Conservation (phyloP, 2,113 vertebrate species). For the Hippolais icterina region DNA sequence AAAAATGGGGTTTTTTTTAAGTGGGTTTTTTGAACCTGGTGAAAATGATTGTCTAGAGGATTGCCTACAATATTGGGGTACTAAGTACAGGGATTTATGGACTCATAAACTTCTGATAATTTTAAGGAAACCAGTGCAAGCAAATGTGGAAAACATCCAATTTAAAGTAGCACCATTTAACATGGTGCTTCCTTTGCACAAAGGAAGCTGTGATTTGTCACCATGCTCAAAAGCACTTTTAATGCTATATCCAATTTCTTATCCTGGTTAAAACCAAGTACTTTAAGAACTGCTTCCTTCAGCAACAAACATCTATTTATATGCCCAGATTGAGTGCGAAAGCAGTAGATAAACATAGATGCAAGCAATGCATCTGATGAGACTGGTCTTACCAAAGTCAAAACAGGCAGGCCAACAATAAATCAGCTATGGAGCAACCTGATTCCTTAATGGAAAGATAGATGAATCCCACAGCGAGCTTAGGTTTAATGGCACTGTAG, state of each 20-base stretch:
- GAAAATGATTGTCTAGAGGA: not conserved
- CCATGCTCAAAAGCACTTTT: not conserved
- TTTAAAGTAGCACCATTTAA: not conserved
- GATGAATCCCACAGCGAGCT: not conserved
- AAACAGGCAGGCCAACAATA: not conserved
- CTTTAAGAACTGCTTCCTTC: conserved; percentile 6
- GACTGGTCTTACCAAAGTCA: not conserved
- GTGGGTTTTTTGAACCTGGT: not conserved
- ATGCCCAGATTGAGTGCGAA: not conserved
- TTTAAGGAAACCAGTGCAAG: not conserved
- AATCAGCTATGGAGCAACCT: not conserved
- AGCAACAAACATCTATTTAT: conserved; percentile 1
- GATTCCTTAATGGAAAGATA: not conserved
- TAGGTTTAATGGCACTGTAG: not conserved
- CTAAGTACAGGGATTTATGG: not conserved
- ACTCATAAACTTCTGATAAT: not conserved
- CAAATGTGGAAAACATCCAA: not conserved
- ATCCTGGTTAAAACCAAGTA: not conserved
- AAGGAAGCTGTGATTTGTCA: not conserved
- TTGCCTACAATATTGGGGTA: not conserved
- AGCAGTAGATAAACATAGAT: not conserved
- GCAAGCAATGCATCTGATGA: not conserved
- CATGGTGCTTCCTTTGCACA: not conserved
- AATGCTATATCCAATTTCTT: not conserved
- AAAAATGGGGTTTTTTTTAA: not conserved